Percentiles rank a stretch among this genome's conserved stretches.
Conservation (phyloP, 1,140 invertebrate species). For the Bombus confusus region DNA sequence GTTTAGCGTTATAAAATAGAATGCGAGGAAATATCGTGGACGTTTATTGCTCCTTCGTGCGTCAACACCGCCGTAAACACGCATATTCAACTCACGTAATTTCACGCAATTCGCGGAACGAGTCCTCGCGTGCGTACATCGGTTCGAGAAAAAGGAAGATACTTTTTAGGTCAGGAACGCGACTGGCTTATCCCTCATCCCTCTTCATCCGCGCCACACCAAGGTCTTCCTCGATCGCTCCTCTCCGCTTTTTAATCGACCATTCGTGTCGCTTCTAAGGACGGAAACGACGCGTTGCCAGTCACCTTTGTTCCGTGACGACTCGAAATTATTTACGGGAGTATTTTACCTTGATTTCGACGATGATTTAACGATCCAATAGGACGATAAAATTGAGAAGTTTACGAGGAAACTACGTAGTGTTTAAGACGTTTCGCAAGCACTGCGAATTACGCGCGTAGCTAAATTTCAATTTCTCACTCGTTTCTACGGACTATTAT, state of each 20-base stretch:
- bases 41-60: constrained; percentile 31
- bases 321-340: too few species aligned
- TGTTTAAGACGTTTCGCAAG: too few species aligned
- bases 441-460: too few species aligned
- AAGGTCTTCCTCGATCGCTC: neutral
- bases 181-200: constrained; percentile 34
- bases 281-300: neutral
- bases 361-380: neutral
- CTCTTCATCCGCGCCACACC: constrained; percentile 21
- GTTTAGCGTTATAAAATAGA: neutral
- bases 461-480: neutral
- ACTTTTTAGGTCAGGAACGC: constrained; percentile 64
- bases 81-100: constrained; percentile 42
- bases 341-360: neutral
- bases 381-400: too few species aligned
- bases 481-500: neutral
- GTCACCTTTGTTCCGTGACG: neutral
- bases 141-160: constrained; percentile 45
- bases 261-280: neutral
- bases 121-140: constrained; percentile 15
- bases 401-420: too few species aligned
- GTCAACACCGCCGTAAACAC: neutral
- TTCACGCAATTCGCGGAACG: constrained; percentile 51
- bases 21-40: neutral
- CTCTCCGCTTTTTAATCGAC: constrained; percentile 36